Evolutionary conservation across 2,797 vertebrate species (phyloP), one percentile per base, ranked within the genome.

Genomic region (Schizothorax lantsangensis): DNA sequence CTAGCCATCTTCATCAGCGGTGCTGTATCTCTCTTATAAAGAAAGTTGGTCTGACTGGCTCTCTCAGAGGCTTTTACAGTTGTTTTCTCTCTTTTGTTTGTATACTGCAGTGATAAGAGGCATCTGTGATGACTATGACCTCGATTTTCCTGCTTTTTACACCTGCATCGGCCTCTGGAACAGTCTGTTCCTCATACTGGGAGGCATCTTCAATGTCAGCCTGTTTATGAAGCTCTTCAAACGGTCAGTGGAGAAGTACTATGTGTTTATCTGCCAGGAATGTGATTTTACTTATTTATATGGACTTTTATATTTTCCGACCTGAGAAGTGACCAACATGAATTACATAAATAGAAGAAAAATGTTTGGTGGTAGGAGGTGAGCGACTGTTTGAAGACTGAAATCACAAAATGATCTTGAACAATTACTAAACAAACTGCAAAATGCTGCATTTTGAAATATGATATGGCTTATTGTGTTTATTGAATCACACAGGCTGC

Each of bases 161-260:
- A 96, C 97, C 10, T 99, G 97, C 95, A 97, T 96, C 1, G 97
- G 98, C 85, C 95, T 98, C 86, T 99, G 98, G 97, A 99, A 98
- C 93, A 97, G 97, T 88, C 95, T 98, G 87, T 98, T 99, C 93
- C 97, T 99, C 3, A 93, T 97, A 15, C 93, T 98, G 0, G 97
- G 97, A 43, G 96, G 97, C 68, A 90, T 99, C 84, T 97, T 98
- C 93, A 98, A 98, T 90, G 94, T 97, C 94, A 99, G 98, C 90
- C 95, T 98, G 89, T 92, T 98, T 87, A 98, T 98, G 97, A 97
- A 97, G 92, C 96, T 98, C 91, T 98, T 99, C 89, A 99, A 97
- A 96, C 97, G 98, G 97, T 99, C 93, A 95, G 89, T 85, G 62
- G 9, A 64, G 40, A 86, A 81, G 73, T 57, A 47, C 43, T 14